phyloP scores from a whole-genome alignment of 2,113 vertebrate species.

The Acanthochromis polyacanthus region DNA sequence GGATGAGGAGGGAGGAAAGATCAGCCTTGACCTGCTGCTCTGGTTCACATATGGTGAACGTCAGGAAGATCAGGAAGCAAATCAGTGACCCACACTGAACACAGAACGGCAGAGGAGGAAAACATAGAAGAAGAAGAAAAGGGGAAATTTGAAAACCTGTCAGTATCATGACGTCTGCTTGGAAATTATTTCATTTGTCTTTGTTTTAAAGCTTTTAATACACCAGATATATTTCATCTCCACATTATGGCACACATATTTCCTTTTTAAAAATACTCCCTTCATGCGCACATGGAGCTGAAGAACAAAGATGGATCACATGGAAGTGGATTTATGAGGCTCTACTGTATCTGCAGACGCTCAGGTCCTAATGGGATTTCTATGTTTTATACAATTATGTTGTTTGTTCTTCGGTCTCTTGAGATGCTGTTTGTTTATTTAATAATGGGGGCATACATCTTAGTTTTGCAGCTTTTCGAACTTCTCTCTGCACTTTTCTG shows the following conservation, averaged over 20 bases:
- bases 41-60: slow-evolving; percentile 5
- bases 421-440: slow-evolving; percentile 57
- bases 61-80: slow-evolving; percentile 71
- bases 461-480: slow-evolving; percentile 27
- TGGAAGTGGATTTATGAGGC: slow-evolving; percentile 48
- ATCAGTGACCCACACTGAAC: slow-evolving; percentile 46
- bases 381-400: slow-evolving; percentile 45
- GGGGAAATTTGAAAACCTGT: neutral
- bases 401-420: slow-evolving; percentile 55
- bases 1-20: too few relatives aligned
- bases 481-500: neutral
- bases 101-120: neutral
- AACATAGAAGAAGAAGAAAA: neutral
- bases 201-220: slow-evolving; percentile 39
- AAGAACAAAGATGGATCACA: slow-evolving; percentile 61
- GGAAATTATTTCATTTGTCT: slow-evolving; percentile 29
- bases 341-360: slow-evolving; percentile 49
- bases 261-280: slow-evolving; percentile 30
- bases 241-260: slow-evolving; percentile 23
- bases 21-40: too few relatives aligned
- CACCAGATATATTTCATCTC: neutral
- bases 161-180: neutral
- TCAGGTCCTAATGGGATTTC: slow-evolving; percentile 46
- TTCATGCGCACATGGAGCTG: slow-evolving; percentile 2
- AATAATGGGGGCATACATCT: slow-evolving; percentile 43